Evolutionary conservation across 92 coral and sea anemone species (phyloP), one percentile per base, ranked within the genome.

Genomic region (Epizoanthus scotinus): DNA sequence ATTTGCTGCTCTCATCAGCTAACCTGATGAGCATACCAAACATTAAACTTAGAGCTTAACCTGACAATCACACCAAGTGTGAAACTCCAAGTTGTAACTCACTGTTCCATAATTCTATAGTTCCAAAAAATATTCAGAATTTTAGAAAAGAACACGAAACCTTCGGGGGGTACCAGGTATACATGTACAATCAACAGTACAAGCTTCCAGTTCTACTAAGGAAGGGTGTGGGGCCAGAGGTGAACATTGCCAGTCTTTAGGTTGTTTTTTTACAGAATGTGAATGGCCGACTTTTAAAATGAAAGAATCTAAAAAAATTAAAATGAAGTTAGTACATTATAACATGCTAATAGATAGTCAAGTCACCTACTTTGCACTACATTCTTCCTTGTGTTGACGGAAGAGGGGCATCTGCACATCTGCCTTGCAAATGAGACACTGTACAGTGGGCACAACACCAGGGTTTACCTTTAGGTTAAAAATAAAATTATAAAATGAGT

Each of bases 351-450:
- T 58, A 58, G 29, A 58, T 58, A n/a, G 26, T 58, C 25, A 58
- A 58, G 63, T 58, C 63, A 58, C 63, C 63, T 59, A 59, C 64
- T n/a, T 59, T 14, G 10, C 26, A 20, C 24, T n/a, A 59, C 64
- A 59, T 29, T 59, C 64, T 59, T 28, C 15, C 27, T 12, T 59
- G 64, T 59, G 64, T 59, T 59, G 64, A 0, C 64, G 64, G 64
- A 59, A 59, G 64, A 59, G 64, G 6, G 64, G 64, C 64, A 59
- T 59, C 21, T 59, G 64, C 26, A 59, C 64, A 59, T 59, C 64
- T 59, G 64, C 28, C 64, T 59, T 59, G 64, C 64, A 59, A 59
- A 20, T 8, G 64, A 59, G 64, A 59, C 64, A 59, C 64, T 59
- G 64, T 59, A 59, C 64, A 59, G 64, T 59, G 28, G 64, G 64